Conservation (phyloP, 2,113 vertebrate species). For the Sturnira hondurensis region DNA sequence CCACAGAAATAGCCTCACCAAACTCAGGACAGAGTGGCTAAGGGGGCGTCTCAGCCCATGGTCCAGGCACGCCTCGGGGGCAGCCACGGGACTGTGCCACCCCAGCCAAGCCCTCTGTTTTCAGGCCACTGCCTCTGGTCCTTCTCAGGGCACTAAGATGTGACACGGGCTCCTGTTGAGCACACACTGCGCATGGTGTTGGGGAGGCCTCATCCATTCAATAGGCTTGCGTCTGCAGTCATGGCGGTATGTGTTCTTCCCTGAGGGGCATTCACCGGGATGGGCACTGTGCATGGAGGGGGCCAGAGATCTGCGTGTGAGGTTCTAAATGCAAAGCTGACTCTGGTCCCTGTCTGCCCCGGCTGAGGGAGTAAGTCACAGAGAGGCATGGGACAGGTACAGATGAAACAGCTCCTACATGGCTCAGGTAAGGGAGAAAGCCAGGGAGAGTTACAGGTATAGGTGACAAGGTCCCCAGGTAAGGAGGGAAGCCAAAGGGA, state of each 20-base stretch:
- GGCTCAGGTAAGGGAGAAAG: neutral
- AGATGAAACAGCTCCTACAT: neutral
- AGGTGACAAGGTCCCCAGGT: neutral
- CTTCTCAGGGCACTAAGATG: neutral
- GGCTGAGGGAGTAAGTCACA: neutral
- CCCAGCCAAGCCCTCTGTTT: neutral
- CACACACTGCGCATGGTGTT: neutral
- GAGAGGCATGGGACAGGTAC: neutral
- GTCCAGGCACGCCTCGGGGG: no score
- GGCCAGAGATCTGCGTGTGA: neutral
- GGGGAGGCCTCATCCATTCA: neutral
- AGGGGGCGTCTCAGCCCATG: neutral
- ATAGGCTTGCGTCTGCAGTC: neutral
- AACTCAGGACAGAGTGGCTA: rapidly evolving
- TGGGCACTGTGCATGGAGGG: rapidly evolving
- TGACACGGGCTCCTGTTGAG: rapidly evolving
- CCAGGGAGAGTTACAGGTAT: neutral
- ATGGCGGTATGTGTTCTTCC: neutral
- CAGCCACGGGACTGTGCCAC: neutral
- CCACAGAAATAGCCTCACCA: rapidly evolving
- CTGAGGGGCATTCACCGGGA: neutral
- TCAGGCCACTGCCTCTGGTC: neutral
- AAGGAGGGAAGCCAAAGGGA: neutral
- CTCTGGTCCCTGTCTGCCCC: neutral
- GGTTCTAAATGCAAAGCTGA: neutral